Evolutionary conservation across 1,140 invertebrate genomes (phyloP).

Genomic region (Cotesia chilonis): DNA sequence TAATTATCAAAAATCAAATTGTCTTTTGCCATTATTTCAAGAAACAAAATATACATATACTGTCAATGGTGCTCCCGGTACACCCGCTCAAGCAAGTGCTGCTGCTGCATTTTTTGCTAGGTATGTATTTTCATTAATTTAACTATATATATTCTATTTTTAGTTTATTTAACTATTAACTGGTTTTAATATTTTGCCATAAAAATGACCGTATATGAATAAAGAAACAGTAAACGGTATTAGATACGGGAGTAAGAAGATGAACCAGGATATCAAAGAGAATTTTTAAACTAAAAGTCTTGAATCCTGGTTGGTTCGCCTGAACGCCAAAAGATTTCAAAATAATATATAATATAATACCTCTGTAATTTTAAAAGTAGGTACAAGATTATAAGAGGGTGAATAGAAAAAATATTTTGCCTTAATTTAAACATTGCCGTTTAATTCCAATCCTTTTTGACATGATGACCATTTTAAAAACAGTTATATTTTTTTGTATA

Average conservation of each 20-base stretch:
- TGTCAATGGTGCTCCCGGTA: constrained; percentile 62
- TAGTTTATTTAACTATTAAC: constrained; percentile 6
- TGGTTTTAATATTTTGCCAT: background rate
- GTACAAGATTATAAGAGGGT: background rate
- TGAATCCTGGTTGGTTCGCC: constrained; percentile 31
- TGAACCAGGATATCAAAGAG: constrained; percentile 39
- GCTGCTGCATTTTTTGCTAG: constrained; percentile 65
- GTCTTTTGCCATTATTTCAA: constrained; percentile 57
- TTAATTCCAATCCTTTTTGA: background rate
- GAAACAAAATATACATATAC: constrained; percentile 64
- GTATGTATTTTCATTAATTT: constrained; percentile 43
- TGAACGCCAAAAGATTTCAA: constrained; percentile 32
- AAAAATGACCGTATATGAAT: background rate
- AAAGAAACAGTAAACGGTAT: too few relatives aligned
- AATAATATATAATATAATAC: constrained; percentile 45
- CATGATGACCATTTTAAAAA: background rate
- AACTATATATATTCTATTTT: constrained; percentile 4
- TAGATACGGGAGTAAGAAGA: background rate
- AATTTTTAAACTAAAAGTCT: constrained; percentile 42
- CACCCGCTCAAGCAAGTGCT: constrained; percentile 61
- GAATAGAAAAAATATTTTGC: background rate
- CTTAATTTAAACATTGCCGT: background rate
- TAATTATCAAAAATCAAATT: constrained; percentile 51
- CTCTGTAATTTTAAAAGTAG: constrained; percentile 20
- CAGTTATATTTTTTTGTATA: background rate